Conservation (phyloP, 2,888 invertebrate genomes). For the Xylota segnis region DNA sequence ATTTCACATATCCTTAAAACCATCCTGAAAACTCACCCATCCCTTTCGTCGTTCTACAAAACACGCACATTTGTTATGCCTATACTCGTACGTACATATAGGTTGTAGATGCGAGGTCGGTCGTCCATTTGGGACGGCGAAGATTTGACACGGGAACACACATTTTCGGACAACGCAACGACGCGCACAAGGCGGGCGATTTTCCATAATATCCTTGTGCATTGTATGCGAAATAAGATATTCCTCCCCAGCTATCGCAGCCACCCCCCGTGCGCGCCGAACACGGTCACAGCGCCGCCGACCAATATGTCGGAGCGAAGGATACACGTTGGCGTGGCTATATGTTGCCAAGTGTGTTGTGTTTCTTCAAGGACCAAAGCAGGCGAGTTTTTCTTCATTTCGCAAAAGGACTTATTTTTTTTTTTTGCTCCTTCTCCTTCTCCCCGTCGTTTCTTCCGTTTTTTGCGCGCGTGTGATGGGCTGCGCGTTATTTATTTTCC, state of each 20-base stretch:
- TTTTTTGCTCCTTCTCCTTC: constrained; percentile 10
- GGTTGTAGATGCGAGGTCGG: constrained; percentile 25
- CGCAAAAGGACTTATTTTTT: constrained; percentile 59
- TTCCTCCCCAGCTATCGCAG: constrained; percentile 59
- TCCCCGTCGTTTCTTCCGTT: constrained; percentile 42
- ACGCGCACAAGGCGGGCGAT: constrained; percentile 76
- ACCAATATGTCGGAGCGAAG: constrained; percentile 42
- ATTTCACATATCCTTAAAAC: constrained; percentile 72
- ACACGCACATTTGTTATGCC: constrained; percentile 63
- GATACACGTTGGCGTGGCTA: constrained; percentile 20
- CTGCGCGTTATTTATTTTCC: constrained; percentile 77
- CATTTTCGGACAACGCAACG: constrained; percentile 77
- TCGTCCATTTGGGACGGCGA: constrained; percentile 63
- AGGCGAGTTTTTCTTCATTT: constrained; percentile 65
- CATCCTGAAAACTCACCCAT: constrained; percentile 60
- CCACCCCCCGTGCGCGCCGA: constrained; percentile 17
- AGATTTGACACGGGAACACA: constrained; percentile 75
- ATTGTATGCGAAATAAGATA: constrained; percentile 76
- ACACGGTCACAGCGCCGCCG: constrained; percentile 18
- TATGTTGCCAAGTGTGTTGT: constrained; percentile 58
- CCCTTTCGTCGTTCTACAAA: constrained; percentile 52
- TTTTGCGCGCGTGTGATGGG: constrained; percentile 77
- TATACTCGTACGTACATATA: constrained; percentile 31
- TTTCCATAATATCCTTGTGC: constrained; percentile 76
- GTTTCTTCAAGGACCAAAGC: constrained; percentile 70